Evolutionary conservation across 2,797 vertebrate genomes (phyloP), one percentile per base, ranked within the genome.

Genomic region (Esox masquinongy): DNA sequence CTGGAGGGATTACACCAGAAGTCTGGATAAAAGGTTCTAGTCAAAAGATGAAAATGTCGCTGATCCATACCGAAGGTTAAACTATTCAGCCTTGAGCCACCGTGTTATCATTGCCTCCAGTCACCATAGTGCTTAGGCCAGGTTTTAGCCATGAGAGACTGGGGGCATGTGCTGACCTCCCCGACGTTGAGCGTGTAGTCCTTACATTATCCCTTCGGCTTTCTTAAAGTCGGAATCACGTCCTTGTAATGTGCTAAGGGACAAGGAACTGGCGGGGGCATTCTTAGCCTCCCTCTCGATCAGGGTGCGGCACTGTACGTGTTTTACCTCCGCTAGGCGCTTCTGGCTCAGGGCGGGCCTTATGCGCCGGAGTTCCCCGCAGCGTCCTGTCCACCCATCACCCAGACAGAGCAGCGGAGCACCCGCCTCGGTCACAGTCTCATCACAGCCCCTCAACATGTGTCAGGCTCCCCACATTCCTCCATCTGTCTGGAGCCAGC

Each of bases 401-500:
- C 91, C 87, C 90, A 88, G 90, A 91, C 84, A 86, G 85, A 91
- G 85, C 80, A 79, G 79, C 67, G 14, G 14, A 1, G 56, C 70
- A 70, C 47, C 73, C 70, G 82, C 85, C 82, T 74, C 76, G 72
- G 83, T 89, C 93, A 92, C 87, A 84, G 89, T 88, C 91, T 92
- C 94, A 93, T 94, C 92, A 93, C 87, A 86, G 88, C 83, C 89
- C 87, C 92, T 94, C 89, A 92, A 91, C 90, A 89, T 88, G 91
- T 92, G 92, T 93, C 93, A 91, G 85, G 83, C 78, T 77, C 81
- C 85, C 88, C 90, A 85, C 80, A 85, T 75, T 86, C 88, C 88
- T 88, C 91, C 92, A 92, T 93, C 91, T 90, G 90, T 94, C 90
- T 4, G 49, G 87, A 89, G 85, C 84, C 92, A 91, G 87, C 85